Conservation (phyloP, 2,113 vertebrate genomes). For the Saccopteryx leptura region DNA sequence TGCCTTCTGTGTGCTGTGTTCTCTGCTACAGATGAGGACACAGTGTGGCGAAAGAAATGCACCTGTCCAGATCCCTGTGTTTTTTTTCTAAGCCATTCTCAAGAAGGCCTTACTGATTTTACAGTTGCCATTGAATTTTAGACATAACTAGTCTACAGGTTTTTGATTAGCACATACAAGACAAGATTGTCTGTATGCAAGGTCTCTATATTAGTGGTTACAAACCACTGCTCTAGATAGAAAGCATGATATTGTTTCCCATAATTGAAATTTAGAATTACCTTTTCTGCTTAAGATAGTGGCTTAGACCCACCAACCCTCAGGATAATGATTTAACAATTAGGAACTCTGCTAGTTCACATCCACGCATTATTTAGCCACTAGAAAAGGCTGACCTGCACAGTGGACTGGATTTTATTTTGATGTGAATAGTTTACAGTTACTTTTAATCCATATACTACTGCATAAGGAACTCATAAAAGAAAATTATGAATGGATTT, state of each 20-base stretch:
- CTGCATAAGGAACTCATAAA: not conserved
- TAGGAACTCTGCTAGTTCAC: not conserved
- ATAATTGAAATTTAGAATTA: not conserved
- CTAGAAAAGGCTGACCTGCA: not conserved
- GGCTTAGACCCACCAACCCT: not conserved
- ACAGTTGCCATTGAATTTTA: constrained; percentile 34
- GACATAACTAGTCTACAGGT: not conserved
- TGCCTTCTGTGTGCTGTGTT: not conserved
- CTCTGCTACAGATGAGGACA: not conserved
- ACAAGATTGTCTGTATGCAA: not conserved
- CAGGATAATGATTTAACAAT: not conserved
- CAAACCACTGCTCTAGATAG: not conserved
- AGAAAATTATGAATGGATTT: not conserved
- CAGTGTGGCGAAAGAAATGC: not conserved
- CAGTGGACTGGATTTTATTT: not conserved
- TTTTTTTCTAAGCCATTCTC: not conserved
- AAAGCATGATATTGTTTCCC: not conserved
- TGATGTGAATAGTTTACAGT: not conserved
- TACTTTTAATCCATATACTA: not conserved
- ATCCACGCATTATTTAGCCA: not conserved
- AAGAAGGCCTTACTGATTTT: not conserved
- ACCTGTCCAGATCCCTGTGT: not conserved
- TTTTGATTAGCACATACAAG: not conserved
- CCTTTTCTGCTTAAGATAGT: not conserved
- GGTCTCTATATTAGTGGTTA: not conserved